These are phyloP conservation scores for Cabera pusaria DNA, from an alignment of 2,888 invertebrate species.

Conservation along the genomic window DNA sequence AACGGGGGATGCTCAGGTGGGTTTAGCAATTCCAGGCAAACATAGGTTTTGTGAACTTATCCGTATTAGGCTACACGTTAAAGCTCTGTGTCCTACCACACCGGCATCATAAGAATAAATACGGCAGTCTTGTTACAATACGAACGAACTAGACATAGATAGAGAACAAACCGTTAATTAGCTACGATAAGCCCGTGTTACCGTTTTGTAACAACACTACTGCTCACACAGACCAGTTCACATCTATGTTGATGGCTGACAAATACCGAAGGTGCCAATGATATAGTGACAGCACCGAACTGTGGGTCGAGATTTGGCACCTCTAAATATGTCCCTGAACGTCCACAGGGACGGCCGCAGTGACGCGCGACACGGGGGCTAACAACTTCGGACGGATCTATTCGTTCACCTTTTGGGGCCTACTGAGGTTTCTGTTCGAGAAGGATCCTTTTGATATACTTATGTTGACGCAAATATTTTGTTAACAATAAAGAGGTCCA, in stretches of 20 bases:
- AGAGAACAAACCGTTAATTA: too few relatives aligned
- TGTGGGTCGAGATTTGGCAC: constrained; percentile 21
- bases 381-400: constrained; percentile 74
- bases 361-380: constrained; percentile 60
- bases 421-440: constrained; percentile 38
- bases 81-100: constrained; percentile 37
- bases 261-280: constrained; percentile 26
- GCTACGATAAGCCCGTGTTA: too few relatives aligned
- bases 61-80: constrained; percentile 45
- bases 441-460: constrained; percentile 23
- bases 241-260: constrained; percentile 34
- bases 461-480: constrained; percentile 10
- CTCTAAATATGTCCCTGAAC: constrained; percentile 19
- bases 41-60: constrained; percentile 51
- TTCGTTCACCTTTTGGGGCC: constrained; percentile 61
- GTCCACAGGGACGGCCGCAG: constrained; percentile 46
- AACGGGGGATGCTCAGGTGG: constrained; percentile 50
- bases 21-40: constrained; percentile 57
- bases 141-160: too few relatives aligned
- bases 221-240: constrained; percentile 51
- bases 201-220: constrained; percentile 11
- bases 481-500: constrained; percentile 7
- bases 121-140: constrained; percentile 11
- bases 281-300: constrained; percentile 9
- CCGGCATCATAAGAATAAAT: constrained; percentile 38